A percentile compares a stretch with the other conserved stretches of the same genome.
These are phyloP conservation scores for Echinops telfairi DNA, from an alignment of 2,113 vertebrate species.

Conservation along the genomic window DNA sequence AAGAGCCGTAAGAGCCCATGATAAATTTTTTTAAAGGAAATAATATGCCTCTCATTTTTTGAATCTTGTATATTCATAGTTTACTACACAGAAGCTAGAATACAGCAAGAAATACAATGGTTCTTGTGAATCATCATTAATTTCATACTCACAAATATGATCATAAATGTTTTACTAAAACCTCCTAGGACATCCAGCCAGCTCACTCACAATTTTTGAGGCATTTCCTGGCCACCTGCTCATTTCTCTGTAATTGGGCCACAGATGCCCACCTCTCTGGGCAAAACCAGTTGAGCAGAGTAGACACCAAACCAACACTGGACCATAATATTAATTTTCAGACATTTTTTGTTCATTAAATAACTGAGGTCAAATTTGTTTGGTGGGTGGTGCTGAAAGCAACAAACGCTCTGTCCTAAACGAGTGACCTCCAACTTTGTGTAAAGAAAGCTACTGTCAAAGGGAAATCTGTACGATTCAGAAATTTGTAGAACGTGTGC, in stretches of 20 bases:
- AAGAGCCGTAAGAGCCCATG: too few species aligned
- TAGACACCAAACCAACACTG: neutral
- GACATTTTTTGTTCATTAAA: neutral
- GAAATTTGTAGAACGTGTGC: neutral
- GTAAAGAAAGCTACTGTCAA: neutral
- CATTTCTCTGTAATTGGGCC: neutral
- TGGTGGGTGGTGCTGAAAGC: neutral
- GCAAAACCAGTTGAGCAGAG: neutral
- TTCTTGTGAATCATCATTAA: conserved; percentile 55
- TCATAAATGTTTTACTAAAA: neutral
- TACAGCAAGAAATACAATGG: conserved; percentile 62
- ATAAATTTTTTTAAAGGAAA: conserved; percentile 21
- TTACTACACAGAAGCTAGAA: conserved; percentile 74
- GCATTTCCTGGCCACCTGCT: neutral
- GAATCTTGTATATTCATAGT: conserved; percentile 74
- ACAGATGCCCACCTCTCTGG: neutral
- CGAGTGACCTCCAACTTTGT: too few species aligned
- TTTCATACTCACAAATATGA: conserved; percentile 48
- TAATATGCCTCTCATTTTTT: conserved; percentile 64
- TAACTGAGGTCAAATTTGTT: neutral
- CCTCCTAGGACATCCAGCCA: neutral
- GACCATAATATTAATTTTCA: neutral
- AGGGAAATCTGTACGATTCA: neutral
- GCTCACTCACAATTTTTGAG: neutral
- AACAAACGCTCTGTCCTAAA: neutral